phyloP scores from a whole-genome alignment of 2,113 vertebrate species.

The Ctenodactylus gundi region DNA sequence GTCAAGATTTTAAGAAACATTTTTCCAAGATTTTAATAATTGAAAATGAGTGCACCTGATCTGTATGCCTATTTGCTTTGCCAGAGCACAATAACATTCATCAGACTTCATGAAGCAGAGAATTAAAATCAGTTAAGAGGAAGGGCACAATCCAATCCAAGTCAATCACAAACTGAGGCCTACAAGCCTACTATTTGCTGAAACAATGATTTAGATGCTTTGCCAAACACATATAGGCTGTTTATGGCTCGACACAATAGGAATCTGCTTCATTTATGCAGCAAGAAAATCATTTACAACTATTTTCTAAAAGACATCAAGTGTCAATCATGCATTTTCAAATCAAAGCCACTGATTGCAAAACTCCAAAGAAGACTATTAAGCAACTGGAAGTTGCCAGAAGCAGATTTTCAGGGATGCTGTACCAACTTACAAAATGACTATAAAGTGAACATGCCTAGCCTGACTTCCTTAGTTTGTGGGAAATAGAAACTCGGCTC shows the following conservation, averaged over 20 bases:
- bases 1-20: slow-evolving; percentile 5
- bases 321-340: slow-evolving; percentile 67
- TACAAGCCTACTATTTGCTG: background rate
- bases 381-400: slow-evolving; percentile 38
- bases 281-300: slow-evolving; percentile 61
- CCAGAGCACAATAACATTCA: background rate
- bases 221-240: slow-evolving; percentile 35
- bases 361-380: slow-evolving; percentile 58
- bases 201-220: slow-evolving; percentile 42
- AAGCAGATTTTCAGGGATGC: slow-evolving; percentile 36
- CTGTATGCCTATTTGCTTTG: background rate
- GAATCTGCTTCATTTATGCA: slow-evolving; percentile 54
- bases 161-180: background rate
- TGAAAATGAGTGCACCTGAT: slow-evolving; percentile 26
- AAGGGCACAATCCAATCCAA: background rate
- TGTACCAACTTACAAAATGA: slow-evolving; percentile 32
- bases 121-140: slow-evolving; percentile 56
- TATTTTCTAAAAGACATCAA: slow-evolving; percentile 61
- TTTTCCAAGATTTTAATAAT: slow-evolving; percentile 36
- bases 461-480: background rate
- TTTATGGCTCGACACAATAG: slow-evolving; percentile 29
- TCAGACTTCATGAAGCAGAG: slow-evolving; percentile 15
- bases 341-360: slow-evolving; percentile 57
- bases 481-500: background rate
- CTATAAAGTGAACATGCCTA: background rate